Base-by-base conservation (phyloP, 2,113 vertebrate species). In the Bufo bufo region DNA sequence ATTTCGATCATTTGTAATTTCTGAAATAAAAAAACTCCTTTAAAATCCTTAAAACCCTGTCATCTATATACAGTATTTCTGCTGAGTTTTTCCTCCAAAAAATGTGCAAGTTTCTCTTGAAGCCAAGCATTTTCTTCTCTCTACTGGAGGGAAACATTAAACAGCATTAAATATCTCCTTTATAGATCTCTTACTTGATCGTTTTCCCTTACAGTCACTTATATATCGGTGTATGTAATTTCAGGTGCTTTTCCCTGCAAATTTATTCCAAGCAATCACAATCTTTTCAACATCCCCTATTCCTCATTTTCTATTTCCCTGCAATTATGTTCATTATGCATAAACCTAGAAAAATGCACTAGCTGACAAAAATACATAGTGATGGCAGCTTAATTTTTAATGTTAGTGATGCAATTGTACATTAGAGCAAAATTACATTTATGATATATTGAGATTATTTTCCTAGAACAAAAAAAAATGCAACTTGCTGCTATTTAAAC, bases 301-400 rank as follows among this genome's bases (percentile, higher is more conserved):
- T 84, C 47, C 58, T 88, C 69, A 66, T 88, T 78, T 84, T 88
- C 69, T 63, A 12, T 84, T 84, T 77, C 58, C 77, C 61, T 77
- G 81, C 81, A 84, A 84, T 84, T 88, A 84, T 69, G 58, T 77
- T 88, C 87, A 88, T 88, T 88, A 84, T 84, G 87, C 72, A 66
- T 52, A 43, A 88, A 66, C 49, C 75, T 72, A 65, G 71, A 77
- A 66, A 77, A 88, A 66, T 84, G 71, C 72, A 66, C 17, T 52
- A 45, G 81, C 77, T 65, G 87, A 65, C 87, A 84, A 77, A 88
- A 84, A 77, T 77, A 83, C 61, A 33, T 88, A 66, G 81, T 66
- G 79, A 77, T 77, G 80, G 58, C 80, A 84, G 81, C 71, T 88
- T 84, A 88, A 88, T 88, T 88, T 84, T 88, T 88, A 84, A 89